Evolutionary conservation across 2,888 invertebrate species (phyloP).

Genomic region (Diarsia dahlii): DNA sequence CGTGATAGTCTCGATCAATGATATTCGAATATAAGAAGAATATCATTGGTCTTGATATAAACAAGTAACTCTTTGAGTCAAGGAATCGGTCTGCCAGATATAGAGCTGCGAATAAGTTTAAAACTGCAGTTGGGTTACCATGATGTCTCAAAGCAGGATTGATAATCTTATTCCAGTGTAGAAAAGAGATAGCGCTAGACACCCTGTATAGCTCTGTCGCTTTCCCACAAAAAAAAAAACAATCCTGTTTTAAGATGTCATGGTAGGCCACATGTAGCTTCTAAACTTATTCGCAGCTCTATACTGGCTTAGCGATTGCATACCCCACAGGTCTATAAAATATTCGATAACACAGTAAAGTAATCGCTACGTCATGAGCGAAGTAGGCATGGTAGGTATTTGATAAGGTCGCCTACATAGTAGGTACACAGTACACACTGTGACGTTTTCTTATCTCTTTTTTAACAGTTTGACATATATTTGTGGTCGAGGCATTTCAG

Average conservation of each 20-base stretch:
- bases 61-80: background rate
- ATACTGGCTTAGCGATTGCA: no score
- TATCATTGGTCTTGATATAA: background rate
- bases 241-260: no score
- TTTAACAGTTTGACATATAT: slow-evolving; percentile 7
- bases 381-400: background rate
- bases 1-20: no score
- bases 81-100: background rate
- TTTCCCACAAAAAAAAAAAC: no score
- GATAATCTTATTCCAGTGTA: no score
- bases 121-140: background rate
- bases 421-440: background rate
- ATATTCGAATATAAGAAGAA: no score
- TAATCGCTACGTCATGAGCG: background rate
- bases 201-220: no score
- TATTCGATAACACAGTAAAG: background rate
- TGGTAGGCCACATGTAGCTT: no score
- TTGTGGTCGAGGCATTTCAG: background rate
- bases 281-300: no score
- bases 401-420: slow-evolving; percentile 10
- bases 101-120: background rate
- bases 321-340: background rate
- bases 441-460: slow-evolving; percentile 16
- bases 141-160: no score
- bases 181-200: no score